Percentiles rank a stretch among this genome's conserved stretches.
Conservation (phyloP, 2,888 invertebrate species). For the Pyrrhosoma nymphula region DNA sequence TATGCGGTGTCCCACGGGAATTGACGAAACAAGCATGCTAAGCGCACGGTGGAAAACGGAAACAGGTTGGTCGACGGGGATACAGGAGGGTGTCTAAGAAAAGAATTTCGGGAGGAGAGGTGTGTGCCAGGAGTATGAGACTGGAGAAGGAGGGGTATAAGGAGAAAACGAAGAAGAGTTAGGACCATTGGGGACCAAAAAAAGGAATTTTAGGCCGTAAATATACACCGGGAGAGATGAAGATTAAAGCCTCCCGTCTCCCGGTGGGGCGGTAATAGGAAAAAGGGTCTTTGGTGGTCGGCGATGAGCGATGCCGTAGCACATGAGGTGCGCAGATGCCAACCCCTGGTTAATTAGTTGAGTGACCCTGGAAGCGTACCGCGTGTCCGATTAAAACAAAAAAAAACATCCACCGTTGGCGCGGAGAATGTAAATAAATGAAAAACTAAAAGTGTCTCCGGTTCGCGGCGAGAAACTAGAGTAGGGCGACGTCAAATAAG, state of each 20-base stretch:
- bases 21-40: no score
- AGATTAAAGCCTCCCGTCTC: not conserved
- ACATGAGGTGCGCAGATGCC: slow-evolving; percentile 1
- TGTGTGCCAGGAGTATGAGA: not conserved
- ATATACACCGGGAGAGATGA: not conserved
- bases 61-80: not conserved
- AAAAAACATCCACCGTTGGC: not conserved
- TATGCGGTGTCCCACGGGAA: no score
- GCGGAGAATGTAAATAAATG: not conserved
- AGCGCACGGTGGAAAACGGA: not conserved
- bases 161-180: not conserved
- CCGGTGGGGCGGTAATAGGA: not conserved
- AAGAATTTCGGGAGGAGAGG: not conserved
- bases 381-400: not conserved
- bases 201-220: not conserved
- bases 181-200: not conserved
- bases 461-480: not conserved
- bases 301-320: not conserved
- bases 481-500: not conserved
- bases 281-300: not conserved
- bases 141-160: not conserved
- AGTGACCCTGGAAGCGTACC: not conserved
- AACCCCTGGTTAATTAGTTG: not conserved
- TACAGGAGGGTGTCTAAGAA: not conserved
- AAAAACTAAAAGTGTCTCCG: not conserved